phyloP scores from a whole-genome alignment of 92 coral and sea anemone species.

The Diadumene lineata region DNA sequence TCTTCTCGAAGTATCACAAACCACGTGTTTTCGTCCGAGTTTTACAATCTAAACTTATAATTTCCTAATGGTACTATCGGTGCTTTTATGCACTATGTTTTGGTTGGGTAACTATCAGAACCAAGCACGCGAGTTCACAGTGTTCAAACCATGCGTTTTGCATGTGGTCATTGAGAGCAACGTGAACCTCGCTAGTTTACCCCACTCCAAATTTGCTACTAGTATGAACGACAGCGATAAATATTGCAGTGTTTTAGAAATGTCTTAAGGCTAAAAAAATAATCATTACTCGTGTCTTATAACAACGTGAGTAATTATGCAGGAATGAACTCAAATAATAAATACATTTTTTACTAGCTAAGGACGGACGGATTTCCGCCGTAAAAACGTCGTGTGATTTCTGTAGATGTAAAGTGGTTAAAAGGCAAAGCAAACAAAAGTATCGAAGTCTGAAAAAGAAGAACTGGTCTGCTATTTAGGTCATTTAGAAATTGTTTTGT shows the following conservation, averaged over 20 bases:
- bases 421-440: slow-evolving; percentile 65
- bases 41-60: not conserved
- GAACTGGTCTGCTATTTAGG: too few species aligned
- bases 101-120: not conserved
- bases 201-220: not conserved
- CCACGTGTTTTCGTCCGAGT: slow-evolving; percentile 20
- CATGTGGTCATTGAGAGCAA: slow-evolving; percentile 43
- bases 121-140: slow-evolving; percentile 10
- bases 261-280: slow-evolving; percentile 3
- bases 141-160: slow-evolving; percentile 58
- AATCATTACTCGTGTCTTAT: too few species aligned
- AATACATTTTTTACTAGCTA: slow-evolving; percentile 62
- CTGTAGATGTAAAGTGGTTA: slow-evolving; percentile 20
- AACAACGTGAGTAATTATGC: slow-evolving; percentile 63
- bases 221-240: not conserved
- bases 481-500: slow-evolving; percentile 96
- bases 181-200: slow-evolving; percentile 9
- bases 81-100: too few species aligned
- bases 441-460: slow-evolving; percentile 65
- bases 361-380: slow-evolving; percentile 40
- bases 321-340: slow-evolving; percentile 53
- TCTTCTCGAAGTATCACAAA: slow-evolving; percentile 25
- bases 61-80: not conserved
- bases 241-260: not conserved
- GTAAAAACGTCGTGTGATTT: slow-evolving; percentile 33